Percentiles rank a stretch among this genome's conserved stretches.
These are phyloP conservation scores for Paralichthys olivaceus DNA, from an alignment of 2,113 vertebrate genomes.

Conservation along the genomic window DNA sequence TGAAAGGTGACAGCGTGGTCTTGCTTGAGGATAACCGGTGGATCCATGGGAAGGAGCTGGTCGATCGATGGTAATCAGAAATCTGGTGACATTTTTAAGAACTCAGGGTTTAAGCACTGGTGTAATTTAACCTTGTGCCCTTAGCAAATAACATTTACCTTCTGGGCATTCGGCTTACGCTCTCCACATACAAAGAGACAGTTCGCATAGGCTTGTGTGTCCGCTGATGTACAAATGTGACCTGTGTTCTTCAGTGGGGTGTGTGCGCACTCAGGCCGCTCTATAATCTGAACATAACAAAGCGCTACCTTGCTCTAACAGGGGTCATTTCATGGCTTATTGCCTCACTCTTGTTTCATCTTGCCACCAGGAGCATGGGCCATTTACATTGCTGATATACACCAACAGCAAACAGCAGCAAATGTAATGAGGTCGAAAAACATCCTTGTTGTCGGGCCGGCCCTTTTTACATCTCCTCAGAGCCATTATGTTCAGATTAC, in stretches of 20 bases:
- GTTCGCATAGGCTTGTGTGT: not conserved
- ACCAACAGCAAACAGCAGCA: constrained; percentile 30
- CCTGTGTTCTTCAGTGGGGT: not conserved
- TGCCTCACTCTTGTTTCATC: constrained; percentile 36
- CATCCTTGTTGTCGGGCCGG: constrained; percentile 23
- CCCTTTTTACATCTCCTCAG: constrained; percentile 18
- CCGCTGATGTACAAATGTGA: not conserved
- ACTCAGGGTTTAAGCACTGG: not conserved
- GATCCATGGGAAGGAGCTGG: constrained; percentile 3
- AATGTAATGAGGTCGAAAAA: constrained; percentile 43
- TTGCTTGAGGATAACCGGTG: constrained; percentile 12
- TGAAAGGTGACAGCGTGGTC: constrained; percentile 29
- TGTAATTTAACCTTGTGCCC: constrained; percentile 7
- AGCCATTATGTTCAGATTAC: constrained; percentile 24
- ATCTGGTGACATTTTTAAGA: constrained; percentile 20
- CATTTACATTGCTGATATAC: constrained; percentile 41
- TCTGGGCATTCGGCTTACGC: not conserved
- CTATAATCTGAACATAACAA: constrained; percentile 14
- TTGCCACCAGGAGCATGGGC: constrained; percentile 19
- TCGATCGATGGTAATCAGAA: constrained; percentile 41
- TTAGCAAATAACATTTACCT: not conserved
- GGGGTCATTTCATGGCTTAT: constrained; percentile 55
- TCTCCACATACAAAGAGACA: not conserved
- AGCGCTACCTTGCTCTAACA: constrained; percentile 12
- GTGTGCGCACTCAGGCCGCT: not conserved